Evolutionary conservation across 2,888 invertebrate species (phyloP).

Genomic region (Brenthis ino): DNA sequence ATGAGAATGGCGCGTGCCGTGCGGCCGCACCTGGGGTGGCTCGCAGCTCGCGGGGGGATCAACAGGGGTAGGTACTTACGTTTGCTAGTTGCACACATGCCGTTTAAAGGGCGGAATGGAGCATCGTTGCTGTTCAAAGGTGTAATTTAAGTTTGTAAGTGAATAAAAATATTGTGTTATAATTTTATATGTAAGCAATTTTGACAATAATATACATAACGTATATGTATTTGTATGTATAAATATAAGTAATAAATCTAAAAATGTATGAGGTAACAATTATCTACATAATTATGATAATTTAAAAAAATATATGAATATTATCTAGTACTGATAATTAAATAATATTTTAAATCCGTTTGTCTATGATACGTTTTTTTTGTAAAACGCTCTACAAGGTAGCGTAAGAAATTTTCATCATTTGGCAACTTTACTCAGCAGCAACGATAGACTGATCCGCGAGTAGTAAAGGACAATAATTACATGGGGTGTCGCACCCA

Average conservation of each 20-base stretch:
- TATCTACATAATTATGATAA: no score
- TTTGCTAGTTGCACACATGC: conserved; percentile 81
- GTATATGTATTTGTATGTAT: no score
- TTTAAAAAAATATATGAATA: no score
- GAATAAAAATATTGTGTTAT: not conserved
- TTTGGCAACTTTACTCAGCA: conserved; percentile 1
- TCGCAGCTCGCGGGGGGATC: conserved; percentile 70
- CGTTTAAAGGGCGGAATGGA: conserved; percentile 75
- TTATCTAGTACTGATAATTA: no score
- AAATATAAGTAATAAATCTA: no score
- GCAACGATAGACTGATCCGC: conserved; percentile 39
- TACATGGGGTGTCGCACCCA: conserved; percentile 68
- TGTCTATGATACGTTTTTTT: not conserved
- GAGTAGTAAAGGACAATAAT: conserved; percentile 53
- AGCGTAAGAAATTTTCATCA: not conserved
- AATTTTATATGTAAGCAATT: not conserved
- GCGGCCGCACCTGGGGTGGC: conserved; percentile 76
- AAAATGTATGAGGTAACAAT: no score
- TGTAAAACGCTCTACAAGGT: not conserved
- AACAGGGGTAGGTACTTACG: conserved; percentile 82
- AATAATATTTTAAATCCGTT: not conserved
- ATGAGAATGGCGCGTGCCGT: conserved; percentile 80
- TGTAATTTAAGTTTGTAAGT: conserved; percentile 18
- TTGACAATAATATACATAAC: no score
- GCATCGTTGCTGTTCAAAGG: conserved; percentile 54